Evolutionary conservation across 2,113 vertebrate species (phyloP).

Genomic region (Petromus typicus): DNA sequence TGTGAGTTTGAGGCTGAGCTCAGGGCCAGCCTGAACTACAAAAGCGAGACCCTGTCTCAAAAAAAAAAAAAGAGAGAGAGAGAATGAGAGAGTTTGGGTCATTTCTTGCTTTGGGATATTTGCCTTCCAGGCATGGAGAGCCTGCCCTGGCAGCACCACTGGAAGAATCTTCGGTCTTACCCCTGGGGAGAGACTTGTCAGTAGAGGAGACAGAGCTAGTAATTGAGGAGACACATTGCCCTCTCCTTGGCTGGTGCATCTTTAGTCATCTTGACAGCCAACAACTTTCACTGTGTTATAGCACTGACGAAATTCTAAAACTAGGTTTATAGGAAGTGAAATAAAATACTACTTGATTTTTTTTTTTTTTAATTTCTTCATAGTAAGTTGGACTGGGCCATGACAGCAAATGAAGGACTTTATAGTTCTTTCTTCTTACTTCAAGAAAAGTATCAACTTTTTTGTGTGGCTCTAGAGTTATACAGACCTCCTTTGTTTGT

Average conservation of each 20-base stretch:
- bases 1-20: no score
- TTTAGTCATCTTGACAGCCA: not conserved
- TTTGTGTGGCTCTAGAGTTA: not conserved
- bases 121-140: not conserved
- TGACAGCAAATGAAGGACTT: not conserved
- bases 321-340: not conserved
- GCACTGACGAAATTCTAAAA: constrained; percentile 29
- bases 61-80: no score
- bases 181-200: not conserved
- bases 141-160: not conserved
- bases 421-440: not conserved
- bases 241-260: not conserved
- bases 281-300: not conserved
- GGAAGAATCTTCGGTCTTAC: not conserved
- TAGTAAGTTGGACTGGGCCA: not conserved
- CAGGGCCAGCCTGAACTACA: no score
- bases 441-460: not conserved
- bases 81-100: constrained; percentile 6
- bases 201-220: not conserved
- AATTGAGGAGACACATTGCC: not conserved
- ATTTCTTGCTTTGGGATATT: not conserved
- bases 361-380: not conserved
- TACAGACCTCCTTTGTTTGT: not conserved
- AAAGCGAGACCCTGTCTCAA: no score
- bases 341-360: not conserved